Conservation (phyloP, 2,888 invertebrate species). For the Autographa pulchrina region DNA sequence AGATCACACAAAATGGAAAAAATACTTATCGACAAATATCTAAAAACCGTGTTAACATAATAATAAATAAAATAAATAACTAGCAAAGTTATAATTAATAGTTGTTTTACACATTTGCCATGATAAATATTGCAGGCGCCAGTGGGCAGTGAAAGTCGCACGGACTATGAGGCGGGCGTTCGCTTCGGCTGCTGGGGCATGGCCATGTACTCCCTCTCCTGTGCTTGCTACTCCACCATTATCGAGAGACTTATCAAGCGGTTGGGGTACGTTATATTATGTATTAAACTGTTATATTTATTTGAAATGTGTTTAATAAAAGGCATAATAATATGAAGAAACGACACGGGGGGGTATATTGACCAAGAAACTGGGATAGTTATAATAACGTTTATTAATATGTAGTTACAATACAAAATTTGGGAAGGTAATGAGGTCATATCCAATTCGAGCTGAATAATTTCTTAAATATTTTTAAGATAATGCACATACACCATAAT, state of each 20-base stretch:
- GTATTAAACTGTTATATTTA: too few species aligned
- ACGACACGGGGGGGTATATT: too few species aligned
- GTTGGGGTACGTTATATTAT: constrained; percentile 89
- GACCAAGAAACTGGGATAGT: too few species aligned
- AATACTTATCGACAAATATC: background rate
- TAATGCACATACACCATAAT: too few species aligned
- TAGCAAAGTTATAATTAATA: constrained; percentile 7
- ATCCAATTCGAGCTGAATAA: background rate
- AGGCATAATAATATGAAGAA: too few species aligned
- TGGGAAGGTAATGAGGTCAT: background rate
- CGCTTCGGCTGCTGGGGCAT: constrained; percentile 99
- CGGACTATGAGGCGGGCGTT: constrained; percentile 96
- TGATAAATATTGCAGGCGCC: constrained; percentile 89
- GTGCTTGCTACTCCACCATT: constrained; percentile 96
- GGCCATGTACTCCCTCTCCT: constrained; percentile 98
- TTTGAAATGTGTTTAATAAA: too few species aligned
- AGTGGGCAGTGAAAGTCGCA: constrained; percentile 90
- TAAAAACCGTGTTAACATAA: too few species aligned
- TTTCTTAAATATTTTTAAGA: background rate
- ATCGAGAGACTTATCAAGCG: constrained; percentile 96
- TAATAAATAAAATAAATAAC: too few species aligned
- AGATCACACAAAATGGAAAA: background rate
- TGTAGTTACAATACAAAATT: background rate
- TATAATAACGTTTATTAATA: too few species aligned
- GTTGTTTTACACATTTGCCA: constrained; percentile 48